phyloP scores from a whole-genome alignment of 2,113 vertebrate species.

The Carassius carassius region DNA sequence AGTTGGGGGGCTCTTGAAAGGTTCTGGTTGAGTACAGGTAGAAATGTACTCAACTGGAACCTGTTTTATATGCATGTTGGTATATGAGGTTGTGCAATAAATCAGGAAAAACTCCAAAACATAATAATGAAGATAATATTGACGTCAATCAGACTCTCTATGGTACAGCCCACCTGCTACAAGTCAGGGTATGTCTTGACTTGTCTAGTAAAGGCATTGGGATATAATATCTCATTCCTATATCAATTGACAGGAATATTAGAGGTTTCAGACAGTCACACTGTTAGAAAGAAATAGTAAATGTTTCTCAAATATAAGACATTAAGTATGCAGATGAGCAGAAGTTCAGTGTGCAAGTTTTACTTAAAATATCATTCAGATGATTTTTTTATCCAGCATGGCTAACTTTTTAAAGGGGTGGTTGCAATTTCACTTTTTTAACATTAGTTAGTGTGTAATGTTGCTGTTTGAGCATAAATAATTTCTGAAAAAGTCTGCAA shows the following conservation, averaged over 20 bases:
- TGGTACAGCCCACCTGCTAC: background rate
- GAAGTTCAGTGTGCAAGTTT: background rate
- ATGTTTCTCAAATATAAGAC: background rate
- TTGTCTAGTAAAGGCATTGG: background rate
- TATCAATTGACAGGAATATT: background rate
- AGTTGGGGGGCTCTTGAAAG: no score
- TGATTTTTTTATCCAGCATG: background rate
- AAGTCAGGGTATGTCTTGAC: background rate
- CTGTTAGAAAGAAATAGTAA: no score
- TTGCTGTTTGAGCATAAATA: no score
- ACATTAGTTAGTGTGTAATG: no score
- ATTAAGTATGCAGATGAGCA: background rate
- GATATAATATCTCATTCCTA: background rate
- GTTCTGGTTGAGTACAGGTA: no score
- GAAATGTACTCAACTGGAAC: no score
- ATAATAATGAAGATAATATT: background rate
- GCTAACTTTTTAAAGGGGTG: no score
- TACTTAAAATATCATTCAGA: background rate
- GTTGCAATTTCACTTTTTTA: no score
- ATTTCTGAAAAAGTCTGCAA: no score
- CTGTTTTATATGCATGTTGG: no score
- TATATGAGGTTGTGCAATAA: background rate
- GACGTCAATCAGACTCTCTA: background rate
- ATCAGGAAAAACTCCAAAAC: background rate
- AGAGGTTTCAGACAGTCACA: no score